Evolutionary conservation across 2,797 vertebrate species (phyloP), one percentile per base, ranked within the genome.

Genomic region (Syngnathus acus): DNA sequence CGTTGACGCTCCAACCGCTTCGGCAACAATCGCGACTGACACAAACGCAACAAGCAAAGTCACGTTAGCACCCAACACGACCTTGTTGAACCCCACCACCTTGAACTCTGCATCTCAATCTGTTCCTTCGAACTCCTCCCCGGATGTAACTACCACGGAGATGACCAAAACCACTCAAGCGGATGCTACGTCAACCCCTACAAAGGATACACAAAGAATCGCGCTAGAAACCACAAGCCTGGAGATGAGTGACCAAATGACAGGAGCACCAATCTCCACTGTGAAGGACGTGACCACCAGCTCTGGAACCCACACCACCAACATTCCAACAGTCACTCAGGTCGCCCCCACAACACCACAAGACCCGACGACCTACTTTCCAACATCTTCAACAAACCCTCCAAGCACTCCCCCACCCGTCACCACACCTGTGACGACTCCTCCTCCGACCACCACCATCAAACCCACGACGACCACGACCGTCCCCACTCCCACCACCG

Each of bases 371-470:
- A 60, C 48, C 21, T 0, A 9, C 21, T 43, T 39, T 16, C 50
- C 75, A 39, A 40, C 16, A 40, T 65, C 59, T 6, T 73, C 70
- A 65, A 66, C 45, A 57, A 61, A 54, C 19, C 57, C 75, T 37
- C 50, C 23, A 9, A 26, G 65, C 19, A 70, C 70, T 0, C 45
- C 75, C 69, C 13, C 9, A 16, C 65, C 73, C 23, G 23, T 71
- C 32, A 72, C 77, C 21, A 69, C 76, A 65, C 47, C 77, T 47
- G 54, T 8, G 67, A 58, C 71, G 1, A 58, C 71, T 5, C 64
- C 65, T 16, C 37, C 50, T 0, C 55, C 57, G 0, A 26, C 59
- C 0, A 66, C 67, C 1, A 64, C 48, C 37, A 68, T 57, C 1
- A 72, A 59, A 0, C 37, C 71, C 53, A 72, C 11, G 67, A 55